phyloP scores from a whole-genome alignment of 1,140 invertebrate species.

The Sitobion miscanthi region DNA sequence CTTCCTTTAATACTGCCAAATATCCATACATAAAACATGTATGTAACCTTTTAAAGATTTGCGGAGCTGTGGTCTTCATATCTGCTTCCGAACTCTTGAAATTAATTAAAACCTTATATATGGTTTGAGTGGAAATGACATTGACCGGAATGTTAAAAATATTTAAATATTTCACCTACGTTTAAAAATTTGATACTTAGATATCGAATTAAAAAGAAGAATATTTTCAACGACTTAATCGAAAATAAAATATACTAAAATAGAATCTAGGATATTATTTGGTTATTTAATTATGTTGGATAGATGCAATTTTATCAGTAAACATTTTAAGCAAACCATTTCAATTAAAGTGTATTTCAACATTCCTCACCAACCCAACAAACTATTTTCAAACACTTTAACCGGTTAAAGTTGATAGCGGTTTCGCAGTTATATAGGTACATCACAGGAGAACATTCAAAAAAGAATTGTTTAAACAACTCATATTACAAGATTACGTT shows the following conservation, averaged over 20 bases:
- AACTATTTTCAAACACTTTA: slow-evolving; percentile 7
- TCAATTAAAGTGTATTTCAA: slow-evolving; percentile 4
- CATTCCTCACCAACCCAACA: background rate
- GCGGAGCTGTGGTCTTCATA: background rate
- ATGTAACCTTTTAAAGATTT: background rate
- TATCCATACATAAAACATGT: background rate
- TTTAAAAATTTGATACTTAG: background rate
- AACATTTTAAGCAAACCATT: background rate
- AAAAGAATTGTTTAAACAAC: background rate
- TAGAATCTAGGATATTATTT: background rate
- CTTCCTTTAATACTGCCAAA: slow-evolving; percentile 19
- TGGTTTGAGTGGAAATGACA: background rate
- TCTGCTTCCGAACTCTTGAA: background rate
- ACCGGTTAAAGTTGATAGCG: background rate
- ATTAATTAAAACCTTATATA: background rate
- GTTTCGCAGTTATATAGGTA: background rate
- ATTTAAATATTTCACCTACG: background rate
- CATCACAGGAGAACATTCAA: background rate
- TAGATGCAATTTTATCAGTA: background rate
- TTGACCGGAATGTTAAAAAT: slow-evolving; percentile 23
- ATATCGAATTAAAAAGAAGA: background rate
- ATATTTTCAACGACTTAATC: background rate
- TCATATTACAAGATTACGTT: background rate
- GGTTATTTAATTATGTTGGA: background rate
- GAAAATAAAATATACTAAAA: slow-evolving; percentile 8